Evolutionary conservation across 2,797 vertebrate species (phyloP).

Genomic region (Arvicola amphibius): DNA sequence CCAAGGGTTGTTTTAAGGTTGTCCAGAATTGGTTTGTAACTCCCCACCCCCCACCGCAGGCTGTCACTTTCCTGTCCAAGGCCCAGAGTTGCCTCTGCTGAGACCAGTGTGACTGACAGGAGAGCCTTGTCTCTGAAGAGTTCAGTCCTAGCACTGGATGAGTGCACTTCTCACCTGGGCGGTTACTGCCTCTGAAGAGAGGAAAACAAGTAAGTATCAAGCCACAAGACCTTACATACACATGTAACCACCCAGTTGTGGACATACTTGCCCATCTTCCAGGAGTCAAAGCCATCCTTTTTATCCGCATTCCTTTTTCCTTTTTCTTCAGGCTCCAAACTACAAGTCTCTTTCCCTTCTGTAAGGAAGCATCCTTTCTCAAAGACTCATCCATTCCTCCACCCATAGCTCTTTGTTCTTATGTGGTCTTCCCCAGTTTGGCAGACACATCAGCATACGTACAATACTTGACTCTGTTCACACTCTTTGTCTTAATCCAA

Average conservation of each 20-base stretch:
- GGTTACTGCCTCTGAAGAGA: background rate
- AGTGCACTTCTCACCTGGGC: background rate
- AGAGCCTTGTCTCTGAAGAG: background rate
- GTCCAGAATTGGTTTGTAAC: background rate
- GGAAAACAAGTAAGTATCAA: conserved; percentile 2
- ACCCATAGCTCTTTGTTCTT: background rate
- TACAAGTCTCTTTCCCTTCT: background rate
- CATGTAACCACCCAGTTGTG: background rate
- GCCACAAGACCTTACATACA: background rate
- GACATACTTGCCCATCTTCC: background rate
- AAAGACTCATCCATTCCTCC: background rate
- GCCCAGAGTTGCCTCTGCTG: background rate
- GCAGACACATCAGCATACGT: background rate
- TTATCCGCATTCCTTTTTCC: background rate
- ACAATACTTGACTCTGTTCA: background rate
- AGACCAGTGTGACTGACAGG: background rate
- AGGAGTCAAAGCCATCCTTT: background rate
- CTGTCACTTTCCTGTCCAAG: background rate
- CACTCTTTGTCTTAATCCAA: background rate
- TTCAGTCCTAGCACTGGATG: background rate
- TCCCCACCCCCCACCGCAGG: background rate
- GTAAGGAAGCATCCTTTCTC: background rate
- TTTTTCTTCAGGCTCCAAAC: background rate
- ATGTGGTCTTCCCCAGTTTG: conserved; percentile 3
- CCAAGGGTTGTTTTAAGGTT: background rate